phyloP scores from a whole-genome alignment of 2,113 vertebrate species.

The Oplegnathus fasciatus region DNA sequence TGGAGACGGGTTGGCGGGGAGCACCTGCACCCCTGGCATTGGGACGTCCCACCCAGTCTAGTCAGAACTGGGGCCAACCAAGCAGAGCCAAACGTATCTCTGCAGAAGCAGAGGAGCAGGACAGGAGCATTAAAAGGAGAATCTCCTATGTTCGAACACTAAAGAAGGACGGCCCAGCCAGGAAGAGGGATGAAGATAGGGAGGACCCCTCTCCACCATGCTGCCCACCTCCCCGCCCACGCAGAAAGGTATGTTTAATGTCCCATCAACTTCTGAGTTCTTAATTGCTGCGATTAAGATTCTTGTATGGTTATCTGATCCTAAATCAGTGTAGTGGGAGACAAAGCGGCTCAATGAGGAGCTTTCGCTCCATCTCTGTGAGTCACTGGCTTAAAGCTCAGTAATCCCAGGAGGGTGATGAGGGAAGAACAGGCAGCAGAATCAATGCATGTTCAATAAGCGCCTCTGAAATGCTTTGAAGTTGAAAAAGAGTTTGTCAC shows the following conservation, averaged over 20 bases:
- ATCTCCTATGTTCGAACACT: conserved; percentile 48
- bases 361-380: conserved; percentile 39
- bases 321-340: conserved; percentile 27
- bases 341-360: conserved; percentile 40
- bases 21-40: conserved; percentile 25
- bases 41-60: conserved; percentile 33
- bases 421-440: conserved; percentile 48
- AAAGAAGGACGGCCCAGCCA: conserved; percentile 40
- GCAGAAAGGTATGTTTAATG: conserved; percentile 80
- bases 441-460: conserved; percentile 50
- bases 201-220: conserved; percentile 42
- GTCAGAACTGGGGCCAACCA: conserved; percentile 24
- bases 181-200: conserved; percentile 15
- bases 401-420: conserved; percentile 63
- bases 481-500: conserved; percentile 17
- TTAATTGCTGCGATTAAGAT: conserved; percentile 41
- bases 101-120: conserved; percentile 9
- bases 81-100: conserved; percentile 26
- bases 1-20: conserved; percentile 64
- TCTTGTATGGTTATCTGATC: conserved; percentile 49
- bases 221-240: conserved; percentile 43
- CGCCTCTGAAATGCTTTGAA: conserved; percentile 35
- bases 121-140: conserved; percentile 55
- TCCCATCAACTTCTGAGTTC: not conserved
- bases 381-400: conserved; percentile 46